Percentiles rank a stretch among this genome's conserved stretches.
Conservation (phyloP, 2,888 invertebrate genomes). For the Dasysyrphus tricinctus region DNA sequence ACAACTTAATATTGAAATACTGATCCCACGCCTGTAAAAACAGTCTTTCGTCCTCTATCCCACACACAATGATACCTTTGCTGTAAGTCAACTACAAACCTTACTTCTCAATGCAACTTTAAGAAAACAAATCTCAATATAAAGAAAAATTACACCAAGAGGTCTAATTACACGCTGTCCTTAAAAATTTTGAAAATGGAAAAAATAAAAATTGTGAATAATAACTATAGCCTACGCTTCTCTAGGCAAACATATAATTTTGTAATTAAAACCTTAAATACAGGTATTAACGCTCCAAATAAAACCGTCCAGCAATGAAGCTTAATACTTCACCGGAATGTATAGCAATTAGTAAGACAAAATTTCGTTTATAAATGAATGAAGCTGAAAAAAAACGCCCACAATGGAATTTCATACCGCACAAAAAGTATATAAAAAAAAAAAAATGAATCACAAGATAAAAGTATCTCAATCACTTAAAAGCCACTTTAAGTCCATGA, state of each 20-base stretch:
- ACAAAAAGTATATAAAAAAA: neutral
- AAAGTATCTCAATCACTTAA: conserved; percentile 49
- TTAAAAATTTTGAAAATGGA: neutral
- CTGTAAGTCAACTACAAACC: neutral
- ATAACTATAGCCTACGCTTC: neutral
- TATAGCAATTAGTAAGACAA: conserved; percentile 74
- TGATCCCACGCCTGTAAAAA: no score
- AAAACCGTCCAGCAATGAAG: conserved; percentile 10
- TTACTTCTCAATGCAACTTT: neutral
- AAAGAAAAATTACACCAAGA: neutral
- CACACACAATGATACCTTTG: no score
- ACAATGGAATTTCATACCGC: conserved; percentile 5
- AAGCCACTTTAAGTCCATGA: conserved; percentile 33
- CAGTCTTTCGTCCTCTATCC: no score
- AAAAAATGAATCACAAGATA: neutral
- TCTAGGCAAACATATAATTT: neutral
- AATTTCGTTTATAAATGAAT: neutral
- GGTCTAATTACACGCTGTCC: neutral
- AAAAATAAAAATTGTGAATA: neutral
- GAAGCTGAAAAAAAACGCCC: neutral
- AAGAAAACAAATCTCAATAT: no score
- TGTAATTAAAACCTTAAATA: neutral
- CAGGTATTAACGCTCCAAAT: neutral
- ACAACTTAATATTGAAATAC: no score
- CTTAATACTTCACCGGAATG: conserved; percentile 76